A percentile compares a stretch with the other conserved stretches of the same genome.
Conservation (phyloP, 2,797 vertebrate species). For the Megaceryle alcyon region DNA sequence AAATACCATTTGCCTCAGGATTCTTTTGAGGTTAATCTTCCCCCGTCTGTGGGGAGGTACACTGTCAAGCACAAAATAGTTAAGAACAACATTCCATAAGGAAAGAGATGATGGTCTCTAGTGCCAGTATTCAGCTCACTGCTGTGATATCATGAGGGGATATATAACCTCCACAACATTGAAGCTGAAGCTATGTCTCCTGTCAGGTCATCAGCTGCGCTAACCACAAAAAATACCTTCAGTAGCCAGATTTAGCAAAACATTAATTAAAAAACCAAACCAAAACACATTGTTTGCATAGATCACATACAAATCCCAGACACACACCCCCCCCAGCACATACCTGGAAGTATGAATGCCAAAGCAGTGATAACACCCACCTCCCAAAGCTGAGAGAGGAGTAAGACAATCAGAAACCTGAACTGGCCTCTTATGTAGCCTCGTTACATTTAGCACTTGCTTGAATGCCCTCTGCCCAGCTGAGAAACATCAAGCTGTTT, state of each 20-base stretch:
- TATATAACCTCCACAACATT: not conserved
- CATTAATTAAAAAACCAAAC: not conserved
- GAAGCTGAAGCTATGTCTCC: not conserved
- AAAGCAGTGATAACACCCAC: fast-evolving
- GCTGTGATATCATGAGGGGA: not conserved
- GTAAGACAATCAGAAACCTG: not conserved
- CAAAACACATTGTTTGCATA: not conserved
- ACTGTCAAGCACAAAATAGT: not conserved
- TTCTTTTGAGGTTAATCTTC: not conserved
- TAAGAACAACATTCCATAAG: not conserved
- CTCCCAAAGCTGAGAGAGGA: not conserved
- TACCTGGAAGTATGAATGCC: not conserved
- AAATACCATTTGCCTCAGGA: conserved; percentile 7
- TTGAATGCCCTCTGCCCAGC: not conserved
- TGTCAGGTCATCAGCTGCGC: not conserved
- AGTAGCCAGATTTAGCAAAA: not conserved
- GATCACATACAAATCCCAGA: not conserved
- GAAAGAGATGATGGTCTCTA: not conserved
- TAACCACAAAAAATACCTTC: not conserved
- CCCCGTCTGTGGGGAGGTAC: not conserved
- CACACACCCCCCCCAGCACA: too few species aligned
- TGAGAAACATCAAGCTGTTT: not conserved
- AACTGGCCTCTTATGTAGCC: not conserved
- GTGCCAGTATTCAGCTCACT: not conserved
- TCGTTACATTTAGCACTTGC: not conserved